These are phyloP conservation scores for Chloroceryle inda DNA, from an alignment of 2,797 vertebrate species.

Conservation along the genomic window DNA sequence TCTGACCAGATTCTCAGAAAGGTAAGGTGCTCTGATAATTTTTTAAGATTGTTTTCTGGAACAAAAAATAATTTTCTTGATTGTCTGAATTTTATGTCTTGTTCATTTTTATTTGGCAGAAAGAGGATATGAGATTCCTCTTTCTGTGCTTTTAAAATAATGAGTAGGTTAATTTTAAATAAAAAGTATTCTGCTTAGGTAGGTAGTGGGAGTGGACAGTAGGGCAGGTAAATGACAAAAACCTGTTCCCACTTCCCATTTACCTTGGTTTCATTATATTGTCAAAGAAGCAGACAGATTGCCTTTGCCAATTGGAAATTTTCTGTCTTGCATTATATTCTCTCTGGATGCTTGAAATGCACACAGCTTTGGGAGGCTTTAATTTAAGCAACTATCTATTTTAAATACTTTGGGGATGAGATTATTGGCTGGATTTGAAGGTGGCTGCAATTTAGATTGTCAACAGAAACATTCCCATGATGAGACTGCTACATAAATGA, in stretches of 20 bases:
- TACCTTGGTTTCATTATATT: neutral
- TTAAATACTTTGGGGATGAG: neutral
- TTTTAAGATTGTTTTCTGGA: neutral
- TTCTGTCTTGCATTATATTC: neutral
- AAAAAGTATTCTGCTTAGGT: neutral
- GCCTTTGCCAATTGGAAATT: neutral
- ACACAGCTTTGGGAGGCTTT: neutral
- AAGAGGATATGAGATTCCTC: neutral
- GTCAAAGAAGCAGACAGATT: neutral
- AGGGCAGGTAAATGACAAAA: neutral
- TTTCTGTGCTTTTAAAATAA: neutral
- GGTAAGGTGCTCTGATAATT: neutral
- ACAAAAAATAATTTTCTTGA: neutral
- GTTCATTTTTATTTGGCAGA: neutral
- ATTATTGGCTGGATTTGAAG: neutral
- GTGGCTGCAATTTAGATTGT: neutral
- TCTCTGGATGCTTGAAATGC: neutral
- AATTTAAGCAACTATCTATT: neutral
- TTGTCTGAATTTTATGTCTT: neutral
- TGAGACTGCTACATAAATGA: neutral
- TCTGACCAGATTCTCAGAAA: neutral
- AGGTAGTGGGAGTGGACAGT: neutral
- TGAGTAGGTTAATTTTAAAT: neutral
- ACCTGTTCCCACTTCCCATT: neutral
- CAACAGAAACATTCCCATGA: neutral